Percentiles rank a stretch among this genome's conserved stretches.
These are phyloP conservation scores for Drosophila gaucha DNA, from an alignment of 2,888 invertebrate species.

Conservation along the genomic window DNA sequence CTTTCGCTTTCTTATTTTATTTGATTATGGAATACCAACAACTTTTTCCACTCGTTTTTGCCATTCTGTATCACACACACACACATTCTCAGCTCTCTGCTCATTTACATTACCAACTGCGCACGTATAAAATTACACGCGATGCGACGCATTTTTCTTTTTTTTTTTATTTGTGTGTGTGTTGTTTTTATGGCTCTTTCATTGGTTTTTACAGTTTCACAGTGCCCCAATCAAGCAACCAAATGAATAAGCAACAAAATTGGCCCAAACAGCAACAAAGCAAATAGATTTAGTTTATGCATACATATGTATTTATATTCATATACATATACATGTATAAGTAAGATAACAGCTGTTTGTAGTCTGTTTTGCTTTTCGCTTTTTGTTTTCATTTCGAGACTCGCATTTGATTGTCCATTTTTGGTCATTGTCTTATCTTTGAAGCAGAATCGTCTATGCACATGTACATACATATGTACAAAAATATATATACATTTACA, in stretches of 20 bases:
- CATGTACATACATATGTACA: background rate
- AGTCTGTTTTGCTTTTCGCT: slow-evolving; percentile 28
- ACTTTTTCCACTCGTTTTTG: slow-evolving; percentile 32
- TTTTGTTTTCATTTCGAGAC: slow-evolving; percentile 34
- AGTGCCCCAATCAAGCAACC: slow-evolving; percentile 15
- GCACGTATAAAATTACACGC: slow-evolving; percentile 60
- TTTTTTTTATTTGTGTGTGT: background rate
- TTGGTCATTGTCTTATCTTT: slow-evolving; percentile 40
- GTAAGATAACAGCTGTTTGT: slow-evolving; percentile 53
- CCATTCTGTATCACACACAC: slow-evolving; percentile 22
- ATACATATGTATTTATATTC: background rate
- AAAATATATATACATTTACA: too few relatives aligned
- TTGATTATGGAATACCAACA: slow-evolving; percentile 49
- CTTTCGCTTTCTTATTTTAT: slow-evolving; percentile 37
- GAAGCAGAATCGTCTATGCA: background rate
- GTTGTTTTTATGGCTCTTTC: slow-evolving; percentile 27
- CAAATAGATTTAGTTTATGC: slow-evolving; percentile 37
- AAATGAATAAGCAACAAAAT: slow-evolving; percentile 29
- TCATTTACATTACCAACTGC: slow-evolving; percentile 72
- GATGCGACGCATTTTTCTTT: slow-evolving; percentile 26
- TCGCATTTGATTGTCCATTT: slow-evolving; percentile 43
- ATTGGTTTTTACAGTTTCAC: slow-evolving; percentile 29
- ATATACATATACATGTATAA: slow-evolving; percentile 4
- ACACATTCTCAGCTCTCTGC: slow-evolving; percentile 16
- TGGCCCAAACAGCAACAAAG: slow-evolving; percentile 39